Evolutionary conservation across 2,113 vertebrate species (phyloP).

Genomic region (Agelaius tricolor): DNA sequence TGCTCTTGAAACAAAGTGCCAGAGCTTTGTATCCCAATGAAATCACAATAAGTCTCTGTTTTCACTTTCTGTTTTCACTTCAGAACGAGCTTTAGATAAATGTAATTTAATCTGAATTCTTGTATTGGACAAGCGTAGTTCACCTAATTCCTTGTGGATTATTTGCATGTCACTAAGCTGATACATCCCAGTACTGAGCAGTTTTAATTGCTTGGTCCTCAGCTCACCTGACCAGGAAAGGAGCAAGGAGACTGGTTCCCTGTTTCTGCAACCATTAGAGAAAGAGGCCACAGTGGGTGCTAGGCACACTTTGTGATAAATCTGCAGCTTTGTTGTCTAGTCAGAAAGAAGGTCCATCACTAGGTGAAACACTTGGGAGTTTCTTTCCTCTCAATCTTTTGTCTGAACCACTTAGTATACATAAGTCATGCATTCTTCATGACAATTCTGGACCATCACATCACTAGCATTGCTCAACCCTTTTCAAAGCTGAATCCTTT

Average conservation of each 20-base stretch:
- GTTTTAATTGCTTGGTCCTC: not conserved
- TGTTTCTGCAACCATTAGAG: not conserved
- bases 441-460: not conserved
- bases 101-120: not conserved
- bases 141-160: not conserved
- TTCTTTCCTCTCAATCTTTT: not conserved
- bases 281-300: not conserved
- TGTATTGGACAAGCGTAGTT: not conserved
- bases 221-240: not conserved
- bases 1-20: not conserved
- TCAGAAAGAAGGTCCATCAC: not conserved
- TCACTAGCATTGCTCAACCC: not conserved
- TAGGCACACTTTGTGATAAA: not conserved
- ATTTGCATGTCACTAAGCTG: not conserved
- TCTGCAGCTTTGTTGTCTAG: not conserved
- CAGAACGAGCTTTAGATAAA: not conserved
- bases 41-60: not conserved
- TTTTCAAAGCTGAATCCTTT: not conserved
- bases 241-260: not conserved
- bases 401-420: not conserved
- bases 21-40: not conserved
- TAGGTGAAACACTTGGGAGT: not conserved
- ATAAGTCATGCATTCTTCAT: not conserved
- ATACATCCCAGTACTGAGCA: not conserved
- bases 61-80: not conserved